Percentiles rank a stretch among this genome's conserved stretches.
These are phyloP conservation scores for Microcebus ravelobensis DNA, from an alignment of 2,113 vertebrate species.

Conservation along the genomic window DNA sequence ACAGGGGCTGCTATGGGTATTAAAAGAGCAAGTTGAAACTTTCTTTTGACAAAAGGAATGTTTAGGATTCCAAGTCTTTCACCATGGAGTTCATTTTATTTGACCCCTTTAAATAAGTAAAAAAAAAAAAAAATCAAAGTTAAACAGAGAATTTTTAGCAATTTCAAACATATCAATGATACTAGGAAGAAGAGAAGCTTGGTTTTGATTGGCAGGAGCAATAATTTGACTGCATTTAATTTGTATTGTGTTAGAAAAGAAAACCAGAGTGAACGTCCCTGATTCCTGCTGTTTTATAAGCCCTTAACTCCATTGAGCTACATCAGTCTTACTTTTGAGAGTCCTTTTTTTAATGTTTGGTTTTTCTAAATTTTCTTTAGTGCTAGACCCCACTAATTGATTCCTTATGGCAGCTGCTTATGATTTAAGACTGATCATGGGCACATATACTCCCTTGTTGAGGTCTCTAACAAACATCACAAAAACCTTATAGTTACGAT, in stretches of 20 bases:
- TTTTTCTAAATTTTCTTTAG: constrained; percentile 64
- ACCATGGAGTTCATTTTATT: constrained; percentile 63
- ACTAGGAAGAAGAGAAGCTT: neutral
- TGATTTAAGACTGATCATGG: constrained; percentile 28
- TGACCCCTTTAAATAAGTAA: constrained; percentile 65
- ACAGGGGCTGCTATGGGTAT: neutral
- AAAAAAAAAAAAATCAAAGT: neutral
- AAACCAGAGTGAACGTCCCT: constrained; percentile 70
- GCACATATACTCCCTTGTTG: neutral
- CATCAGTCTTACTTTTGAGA: constrained; percentile 68
- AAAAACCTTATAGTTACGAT: constrained; percentile 34
- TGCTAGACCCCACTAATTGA: constrained; percentile 66
- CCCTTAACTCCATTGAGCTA: constrained; percentile 63
- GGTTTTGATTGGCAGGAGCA: constrained; percentile 70
- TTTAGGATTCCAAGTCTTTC: constrained; percentile 70
- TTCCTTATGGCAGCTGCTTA: constrained; percentile 71
- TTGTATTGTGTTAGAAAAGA: constrained; percentile 73
- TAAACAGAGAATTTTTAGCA: constrained; percentile 47
- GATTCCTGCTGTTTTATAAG: constrained; percentile 83
- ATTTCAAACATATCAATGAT: neutral
- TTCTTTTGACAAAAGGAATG: constrained; percentile 65
- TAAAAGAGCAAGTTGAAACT: constrained; percentile 38
- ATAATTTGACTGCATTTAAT: constrained; percentile 52
- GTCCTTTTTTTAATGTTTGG: constrained; percentile 49
- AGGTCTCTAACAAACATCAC: neutral